Evolutionary conservation across 2,797 vertebrate genomes (phyloP).

Genomic region (Channallabes apus): DNA sequence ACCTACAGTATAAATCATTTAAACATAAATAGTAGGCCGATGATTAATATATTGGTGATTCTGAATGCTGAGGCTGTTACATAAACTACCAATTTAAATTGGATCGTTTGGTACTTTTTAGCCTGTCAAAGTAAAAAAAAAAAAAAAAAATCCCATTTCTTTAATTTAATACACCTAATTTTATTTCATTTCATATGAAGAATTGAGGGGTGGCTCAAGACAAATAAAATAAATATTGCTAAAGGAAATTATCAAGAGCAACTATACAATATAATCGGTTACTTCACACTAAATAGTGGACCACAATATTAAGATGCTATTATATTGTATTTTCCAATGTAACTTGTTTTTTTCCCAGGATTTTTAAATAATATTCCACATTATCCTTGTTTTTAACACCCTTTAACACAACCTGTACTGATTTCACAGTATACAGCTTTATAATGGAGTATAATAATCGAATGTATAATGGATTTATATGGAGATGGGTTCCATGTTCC

Average conservation of each 20-base stretch:
- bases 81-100: too few species aligned
- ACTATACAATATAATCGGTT: not conserved
- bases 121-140: too few species aligned
- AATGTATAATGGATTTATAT: conserved; percentile 3
- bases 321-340: not conserved
- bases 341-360: not conserved
- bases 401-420: not conserved
- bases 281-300: not conserved
- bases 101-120: too few species aligned
- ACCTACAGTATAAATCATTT: too few species aligned
- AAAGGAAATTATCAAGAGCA: not conserved
- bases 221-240: not conserved
- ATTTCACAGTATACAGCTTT: not conserved
- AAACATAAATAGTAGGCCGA: too few species aligned
- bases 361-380: not conserved
- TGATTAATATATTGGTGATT: too few species aligned
- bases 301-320: not conserved
- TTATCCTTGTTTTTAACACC: not conserved
- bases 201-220: too few species aligned
- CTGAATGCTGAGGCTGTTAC: too few species aligned
- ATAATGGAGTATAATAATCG: too few species aligned
- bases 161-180: too few species aligned
- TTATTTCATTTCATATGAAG: too few species aligned
- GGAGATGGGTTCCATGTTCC: not conserved
- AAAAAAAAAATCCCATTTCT: too few species aligned